Evolutionary conservation across 2,888 invertebrate species (phyloP).

Genomic region (Crossocerus cetratus): DNA sequence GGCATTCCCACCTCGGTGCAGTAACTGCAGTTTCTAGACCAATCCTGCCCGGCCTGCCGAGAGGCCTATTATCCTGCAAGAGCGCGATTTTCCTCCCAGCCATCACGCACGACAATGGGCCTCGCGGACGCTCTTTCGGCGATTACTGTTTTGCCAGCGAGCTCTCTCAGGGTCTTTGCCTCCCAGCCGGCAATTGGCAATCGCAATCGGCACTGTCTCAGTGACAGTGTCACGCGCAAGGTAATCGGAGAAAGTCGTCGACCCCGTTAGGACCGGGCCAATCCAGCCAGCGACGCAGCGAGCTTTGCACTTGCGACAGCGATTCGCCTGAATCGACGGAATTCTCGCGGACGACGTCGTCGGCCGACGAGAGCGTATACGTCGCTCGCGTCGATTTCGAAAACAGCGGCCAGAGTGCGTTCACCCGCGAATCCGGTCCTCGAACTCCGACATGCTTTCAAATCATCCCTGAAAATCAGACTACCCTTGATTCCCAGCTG

Average conservation of each 20-base stretch:
- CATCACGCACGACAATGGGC: no score
- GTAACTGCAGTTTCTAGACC: slow-evolving; percentile 57
- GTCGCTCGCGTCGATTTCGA: slow-evolving; percentile 38
- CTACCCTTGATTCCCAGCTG: no score
- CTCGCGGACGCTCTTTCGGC: no score
- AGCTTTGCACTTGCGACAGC: slow-evolving; percentile 51
- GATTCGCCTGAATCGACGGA: slow-evolving; percentile 50
- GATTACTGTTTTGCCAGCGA: no score
- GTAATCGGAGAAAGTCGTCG: slow-evolving; percentile 73
- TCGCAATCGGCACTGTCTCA: slow-evolving; percentile 31
- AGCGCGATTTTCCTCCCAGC: slow-evolving; percentile 16
- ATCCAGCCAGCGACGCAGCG: slow-evolving; percentile 23
- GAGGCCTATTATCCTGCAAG: slow-evolving; percentile 42
- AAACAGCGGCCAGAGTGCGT: slow-evolving; percentile 11
- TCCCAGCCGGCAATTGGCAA: slow-evolving; percentile 33
- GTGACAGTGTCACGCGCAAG: slow-evolving; percentile 56
- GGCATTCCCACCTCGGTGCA: slow-evolving; percentile 60
- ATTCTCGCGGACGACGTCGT: slow-evolving; percentile 34
- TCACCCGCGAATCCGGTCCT: no score
- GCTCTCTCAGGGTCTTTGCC: neutral
- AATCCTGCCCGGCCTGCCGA: slow-evolving; percentile 32
- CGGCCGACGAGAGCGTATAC: no score
- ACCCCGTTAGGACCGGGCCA: slow-evolving; percentile 59
- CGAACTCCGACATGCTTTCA: no score
- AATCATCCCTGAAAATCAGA: no score